A percentile compares a stretch with the other conserved stretches of the same genome.
Conservation (phyloP, 2,113 vertebrate species). For the Sylvia atricapilla region DNA sequence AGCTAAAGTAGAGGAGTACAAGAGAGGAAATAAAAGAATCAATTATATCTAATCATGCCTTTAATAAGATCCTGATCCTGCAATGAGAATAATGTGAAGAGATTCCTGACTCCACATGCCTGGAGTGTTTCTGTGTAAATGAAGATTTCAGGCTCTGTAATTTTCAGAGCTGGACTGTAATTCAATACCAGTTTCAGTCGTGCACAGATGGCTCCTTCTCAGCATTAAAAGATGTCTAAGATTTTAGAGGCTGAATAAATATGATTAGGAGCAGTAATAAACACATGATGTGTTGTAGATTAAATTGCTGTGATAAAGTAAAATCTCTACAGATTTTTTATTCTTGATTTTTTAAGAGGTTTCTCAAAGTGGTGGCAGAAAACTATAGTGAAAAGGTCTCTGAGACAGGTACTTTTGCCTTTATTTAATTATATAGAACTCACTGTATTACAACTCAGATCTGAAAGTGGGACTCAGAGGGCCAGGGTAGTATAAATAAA, state of each 20-base stretch:
- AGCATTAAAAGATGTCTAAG: neutral
- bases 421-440: neutral
- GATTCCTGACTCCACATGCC: neutral
- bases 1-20: neutral
- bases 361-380: neutral
- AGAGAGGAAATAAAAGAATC: neutral
- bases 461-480: neutral
- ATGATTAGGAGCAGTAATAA: neutral
- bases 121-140: neutral
- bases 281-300: neutral
- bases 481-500: neutral
- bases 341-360: neutral
- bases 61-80: neutral
- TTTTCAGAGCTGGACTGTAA: neutral
- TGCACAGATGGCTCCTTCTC: neutral
- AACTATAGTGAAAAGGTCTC: neutral
- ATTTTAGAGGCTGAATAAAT: neutral
- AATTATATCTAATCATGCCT: neutral
- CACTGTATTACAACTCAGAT: neutral
- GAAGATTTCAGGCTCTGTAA: neutral
- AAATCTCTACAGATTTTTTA: neutral
- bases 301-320: neutral
- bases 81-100: neutral
- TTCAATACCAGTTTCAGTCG: neutral
- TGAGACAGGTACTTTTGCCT: neutral